Base-by-base conservation (phyloP, 2,888 invertebrate genomes). In the Megalurothrips usitatus region DNA sequence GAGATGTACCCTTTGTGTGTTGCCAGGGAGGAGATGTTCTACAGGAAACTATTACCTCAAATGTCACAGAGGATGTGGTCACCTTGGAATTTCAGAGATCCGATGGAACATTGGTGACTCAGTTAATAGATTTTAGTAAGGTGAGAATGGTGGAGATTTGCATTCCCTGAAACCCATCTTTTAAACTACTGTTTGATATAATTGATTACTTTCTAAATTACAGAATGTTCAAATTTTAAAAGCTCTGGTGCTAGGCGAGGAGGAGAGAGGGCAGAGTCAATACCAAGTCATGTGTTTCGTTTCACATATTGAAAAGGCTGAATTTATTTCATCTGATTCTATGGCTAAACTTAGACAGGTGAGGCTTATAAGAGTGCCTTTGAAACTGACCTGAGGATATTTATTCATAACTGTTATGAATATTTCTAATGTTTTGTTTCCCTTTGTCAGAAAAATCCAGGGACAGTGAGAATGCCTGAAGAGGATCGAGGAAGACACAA, bases 261-360 rank as follows among this genome's bases (percentile, higher is more conserved):
- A 97, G 86, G 97, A 98, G 87, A 90, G 96, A 80, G 96, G 96
- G 0, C 96, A 97, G 87, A 92, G 91, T 85, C 95, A 95, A 83
- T 93, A 94, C 87, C 96, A 96, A 89, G 94, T 94, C 9, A 91
- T 97, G 88, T 98, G 98, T 87, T 97, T 97, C 87, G 92, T 97
- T 17, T 94, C 94, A 81, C 94, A 95, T 86, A 95, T 96, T 85
- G 92, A 93, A 81, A 96, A 96, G 88, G 94, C 95, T 84, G 96
- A 97, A 86, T 98, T 97, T 87, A 97, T 98, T 86, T 96, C 97
- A 8, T 94, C 97, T 8, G 98, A 98, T 88, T 97, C 97, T 28
- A 97, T 98, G 96, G 94, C 97, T 58, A 98, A 98, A 87, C 88
- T 98, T 80, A 90, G 97, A 87, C 98, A 98, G 90, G 94, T 93